phyloP scores from a whole-genome alignment of 2,888 invertebrate genomes.

The Galerucella pusilla region DNA sequence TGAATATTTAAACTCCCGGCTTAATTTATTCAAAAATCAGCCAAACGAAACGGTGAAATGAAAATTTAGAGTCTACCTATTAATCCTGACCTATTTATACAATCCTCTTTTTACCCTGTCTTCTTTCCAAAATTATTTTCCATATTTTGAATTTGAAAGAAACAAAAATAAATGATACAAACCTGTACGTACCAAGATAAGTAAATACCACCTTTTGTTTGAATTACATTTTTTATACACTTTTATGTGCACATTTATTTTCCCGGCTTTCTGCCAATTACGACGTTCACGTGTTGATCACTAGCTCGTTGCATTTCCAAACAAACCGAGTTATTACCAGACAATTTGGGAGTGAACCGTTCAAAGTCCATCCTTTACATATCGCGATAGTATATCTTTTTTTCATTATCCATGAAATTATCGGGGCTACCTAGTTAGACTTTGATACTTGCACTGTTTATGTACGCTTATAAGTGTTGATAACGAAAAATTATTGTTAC shows the following conservation, averaged over 20 bases:
- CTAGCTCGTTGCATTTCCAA: background rate
- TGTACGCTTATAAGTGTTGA: background rate
- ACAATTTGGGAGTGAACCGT: background rate
- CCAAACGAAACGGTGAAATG: no score
- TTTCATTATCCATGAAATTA: background rate
- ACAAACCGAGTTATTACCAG: background rate
- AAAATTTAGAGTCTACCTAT: no score
- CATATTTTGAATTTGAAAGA: no score
- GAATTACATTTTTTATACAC: background rate
- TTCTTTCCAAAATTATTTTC: no score
- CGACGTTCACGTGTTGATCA: slow-evolving; percentile 1
- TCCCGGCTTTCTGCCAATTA: slow-evolving; percentile 6
- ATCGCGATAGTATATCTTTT: background rate
- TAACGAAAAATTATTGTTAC: background rate
- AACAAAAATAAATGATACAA: background rate
- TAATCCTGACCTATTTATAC: no score
- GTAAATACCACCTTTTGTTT: background rate
- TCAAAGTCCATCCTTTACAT: slow-evolving; percentile 8
- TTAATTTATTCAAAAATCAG: no score
- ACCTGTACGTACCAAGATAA: background rate
- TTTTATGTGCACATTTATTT: background rate
- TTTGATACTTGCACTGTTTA: background rate
- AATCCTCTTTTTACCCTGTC: no score
- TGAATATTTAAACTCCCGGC: no score
- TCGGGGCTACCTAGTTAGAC: slow-evolving; percentile 5